Evolutionary conservation across 2,888 invertebrate species (phyloP).

Genomic region (Ophion ventricosus): DNA sequence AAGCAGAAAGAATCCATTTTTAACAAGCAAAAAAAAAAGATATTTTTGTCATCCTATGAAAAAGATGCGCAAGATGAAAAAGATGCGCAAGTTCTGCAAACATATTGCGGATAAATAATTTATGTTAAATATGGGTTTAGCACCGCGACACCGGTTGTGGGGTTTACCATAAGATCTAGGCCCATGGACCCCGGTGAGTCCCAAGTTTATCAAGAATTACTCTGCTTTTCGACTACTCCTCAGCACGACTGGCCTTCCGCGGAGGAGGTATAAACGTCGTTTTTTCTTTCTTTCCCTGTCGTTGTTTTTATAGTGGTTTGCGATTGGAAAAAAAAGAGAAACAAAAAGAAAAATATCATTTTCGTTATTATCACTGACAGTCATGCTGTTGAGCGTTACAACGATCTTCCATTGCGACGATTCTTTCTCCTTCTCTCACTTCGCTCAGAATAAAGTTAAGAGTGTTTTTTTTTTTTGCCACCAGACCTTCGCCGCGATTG

Average conservation of each 20-base stretch:
- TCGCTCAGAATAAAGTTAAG: not conserved
- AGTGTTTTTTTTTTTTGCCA: not conserved
- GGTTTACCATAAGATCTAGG: constrained; percentile 82
- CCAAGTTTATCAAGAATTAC: constrained; percentile 82
- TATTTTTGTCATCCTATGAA: not conserved
- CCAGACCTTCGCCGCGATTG: not conserved
- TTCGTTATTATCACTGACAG: constrained; percentile 34
- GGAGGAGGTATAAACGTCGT: constrained; percentile 80
- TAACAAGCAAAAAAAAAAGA: not conserved
- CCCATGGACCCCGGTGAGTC: constrained; percentile 81
- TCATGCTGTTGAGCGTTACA: constrained; percentile 41
- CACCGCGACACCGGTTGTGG: constrained; percentile 81
- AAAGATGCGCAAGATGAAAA: constrained; percentile 7
- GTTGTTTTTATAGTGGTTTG: constrained; percentile 46
- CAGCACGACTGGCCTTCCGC: constrained; percentile 81
- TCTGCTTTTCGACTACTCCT: constrained; percentile 82
- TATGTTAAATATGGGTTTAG: constrained; percentile 74
- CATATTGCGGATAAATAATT: constrained; percentile 46
- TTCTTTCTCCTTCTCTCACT: constrained; percentile 37
- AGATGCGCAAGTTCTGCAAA: constrained; percentile 3
- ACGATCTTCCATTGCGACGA: constrained; percentile 33
- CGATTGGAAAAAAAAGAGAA: constrained; percentile 23
- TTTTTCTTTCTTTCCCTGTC: constrained; percentile 53
- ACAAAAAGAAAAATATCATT: constrained; percentile 19
- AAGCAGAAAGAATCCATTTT: not conserved